phyloP scores from a whole-genome alignment of 1,140 invertebrate species.

The Mya arenaria region DNA sequence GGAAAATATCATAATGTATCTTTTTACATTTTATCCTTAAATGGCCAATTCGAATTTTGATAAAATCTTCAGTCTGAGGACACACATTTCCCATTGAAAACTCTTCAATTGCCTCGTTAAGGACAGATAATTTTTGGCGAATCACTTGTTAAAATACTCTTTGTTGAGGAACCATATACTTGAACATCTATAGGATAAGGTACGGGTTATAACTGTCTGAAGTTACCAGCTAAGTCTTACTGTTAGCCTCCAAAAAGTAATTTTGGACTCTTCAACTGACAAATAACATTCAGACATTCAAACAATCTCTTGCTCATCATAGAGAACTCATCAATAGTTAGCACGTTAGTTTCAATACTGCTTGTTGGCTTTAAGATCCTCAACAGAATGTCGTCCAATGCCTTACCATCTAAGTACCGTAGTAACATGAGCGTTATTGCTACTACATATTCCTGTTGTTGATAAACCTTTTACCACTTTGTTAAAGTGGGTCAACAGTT shows the following conservation, averaged over 20 bases:
- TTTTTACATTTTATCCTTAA: not conserved
- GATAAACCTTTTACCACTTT: not conserved
- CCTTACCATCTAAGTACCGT: conserved; percentile 44
- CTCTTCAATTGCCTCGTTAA: conserved; percentile 11
- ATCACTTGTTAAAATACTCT: not conserved
- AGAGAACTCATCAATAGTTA: conserved; percentile 27
- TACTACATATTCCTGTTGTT: conserved; percentile 30
- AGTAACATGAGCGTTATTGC: not conserved
- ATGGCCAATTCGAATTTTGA: not conserved
- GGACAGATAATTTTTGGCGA: not conserved
- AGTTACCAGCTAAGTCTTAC: too few species aligned
- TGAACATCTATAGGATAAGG: not conserved
- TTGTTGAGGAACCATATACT: conserved; percentile 4
- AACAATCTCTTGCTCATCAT: too few species aligned
- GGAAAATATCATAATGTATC: conserved; percentile 1
- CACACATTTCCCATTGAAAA: not conserved
- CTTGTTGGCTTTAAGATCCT: not conserved
- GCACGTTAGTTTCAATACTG: conserved; percentile 17
- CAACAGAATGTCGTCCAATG: not conserved
- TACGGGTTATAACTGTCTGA: conserved; percentile 8
- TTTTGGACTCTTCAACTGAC: too few species aligned
- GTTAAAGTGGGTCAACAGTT: not conserved
- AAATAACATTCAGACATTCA: too few species aligned
- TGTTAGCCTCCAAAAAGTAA: too few species aligned
- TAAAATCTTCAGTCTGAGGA: not conserved